Percentiles rank a stretch among this genome's conserved stretches.
Evolutionary conservation across 1,140 invertebrate genomes (phyloP).

Genomic region (Drosophila dunni): DNA sequence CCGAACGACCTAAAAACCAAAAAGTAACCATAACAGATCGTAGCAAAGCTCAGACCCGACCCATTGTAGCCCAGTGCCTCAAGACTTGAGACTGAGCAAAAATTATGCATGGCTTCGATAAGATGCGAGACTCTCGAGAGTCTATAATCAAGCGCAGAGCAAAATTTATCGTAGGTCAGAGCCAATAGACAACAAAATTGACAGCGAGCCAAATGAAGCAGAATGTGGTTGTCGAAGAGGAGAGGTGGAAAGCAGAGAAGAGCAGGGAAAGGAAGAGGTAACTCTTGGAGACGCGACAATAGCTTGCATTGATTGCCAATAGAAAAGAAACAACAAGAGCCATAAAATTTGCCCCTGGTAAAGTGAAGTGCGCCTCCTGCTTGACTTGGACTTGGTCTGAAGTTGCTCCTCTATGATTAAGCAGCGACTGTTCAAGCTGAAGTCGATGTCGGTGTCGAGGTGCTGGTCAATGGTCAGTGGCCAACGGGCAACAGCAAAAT

Average conservation of each 20-base stretch:
- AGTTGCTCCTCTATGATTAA: conserved; percentile 65
- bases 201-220: conserved; percentile 43
- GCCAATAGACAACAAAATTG: conserved; percentile 58
- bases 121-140: conserved; percentile 45
- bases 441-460: conserved; percentile 42
- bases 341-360: conserved; percentile 48
- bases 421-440: conserved; percentile 46
- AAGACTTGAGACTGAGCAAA: conserved; percentile 12
- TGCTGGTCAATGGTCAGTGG: conserved; percentile 76
- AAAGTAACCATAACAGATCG: conserved; percentile 21
- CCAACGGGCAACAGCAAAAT: conserved; percentile 17
- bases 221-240: conserved; percentile 1
- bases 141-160: conserved; percentile 68
- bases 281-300: conserved; percentile 20
- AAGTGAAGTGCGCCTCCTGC: conserved; percentile 52
- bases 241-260: conserved; percentile 4
- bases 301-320: conserved; percentile 56
- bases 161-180: conserved; percentile 75
- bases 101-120: conserved; percentile 65
- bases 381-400: conserved; percentile 21
- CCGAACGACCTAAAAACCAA: conserved; percentile 49
- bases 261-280: neutral
- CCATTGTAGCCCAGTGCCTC: conserved; percentile 30
- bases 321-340: conserved; percentile 41
- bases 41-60: conserved; percentile 19